Percentiles rank a stretch among this genome's conserved stretches.
phyloP scores from a whole-genome alignment of 2,888 invertebrate species.

The Drosophila subsilvestris region DNA sequence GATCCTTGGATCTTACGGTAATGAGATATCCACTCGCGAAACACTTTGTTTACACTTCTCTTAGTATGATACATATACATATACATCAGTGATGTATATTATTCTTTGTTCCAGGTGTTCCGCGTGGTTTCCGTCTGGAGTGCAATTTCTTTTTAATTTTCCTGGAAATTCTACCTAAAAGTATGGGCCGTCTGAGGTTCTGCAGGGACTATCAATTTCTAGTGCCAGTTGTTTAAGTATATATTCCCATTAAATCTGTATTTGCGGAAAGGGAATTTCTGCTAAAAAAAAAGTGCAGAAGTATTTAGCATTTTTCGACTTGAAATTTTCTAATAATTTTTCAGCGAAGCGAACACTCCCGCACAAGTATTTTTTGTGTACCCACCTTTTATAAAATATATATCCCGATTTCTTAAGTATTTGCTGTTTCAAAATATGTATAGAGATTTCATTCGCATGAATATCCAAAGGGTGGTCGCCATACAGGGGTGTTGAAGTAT shows the following conservation, averaged over 20 bases:
- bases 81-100: slow-evolving; percentile 14
- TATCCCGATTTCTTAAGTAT: slow-evolving; percentile 12
- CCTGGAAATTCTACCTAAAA: neutral
- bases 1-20: slow-evolving; percentile 64
- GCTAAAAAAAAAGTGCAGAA: too few relatives aligned
- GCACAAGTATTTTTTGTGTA: slow-evolving; percentile 7
- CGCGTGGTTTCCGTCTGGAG: neutral
- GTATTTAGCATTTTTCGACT: neutral
- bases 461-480: slow-evolving; percentile 20
- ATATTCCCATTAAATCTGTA: neutral
- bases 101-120: slow-evolving; percentile 25
- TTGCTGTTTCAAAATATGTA: neutral
- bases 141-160: neutral
- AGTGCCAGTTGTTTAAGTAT: neutral
- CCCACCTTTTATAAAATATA: slow-evolving; percentile 36
- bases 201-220: neutral
- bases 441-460: slow-evolving; percentile 8
- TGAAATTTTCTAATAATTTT: neutral
- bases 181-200: neutral
- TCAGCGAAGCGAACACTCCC: neutral
- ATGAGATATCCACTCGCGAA: slow-evolving; percentile 58
- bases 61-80: slow-evolving; percentile 10
- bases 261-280: too few relatives aligned
- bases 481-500: slow-evolving; percentile 23
- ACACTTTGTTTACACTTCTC: slow-evolving; percentile 62